Conservation (phyloP, 2,888 invertebrate genomes). For the Gastracanthus pulcherrimus region DNA sequence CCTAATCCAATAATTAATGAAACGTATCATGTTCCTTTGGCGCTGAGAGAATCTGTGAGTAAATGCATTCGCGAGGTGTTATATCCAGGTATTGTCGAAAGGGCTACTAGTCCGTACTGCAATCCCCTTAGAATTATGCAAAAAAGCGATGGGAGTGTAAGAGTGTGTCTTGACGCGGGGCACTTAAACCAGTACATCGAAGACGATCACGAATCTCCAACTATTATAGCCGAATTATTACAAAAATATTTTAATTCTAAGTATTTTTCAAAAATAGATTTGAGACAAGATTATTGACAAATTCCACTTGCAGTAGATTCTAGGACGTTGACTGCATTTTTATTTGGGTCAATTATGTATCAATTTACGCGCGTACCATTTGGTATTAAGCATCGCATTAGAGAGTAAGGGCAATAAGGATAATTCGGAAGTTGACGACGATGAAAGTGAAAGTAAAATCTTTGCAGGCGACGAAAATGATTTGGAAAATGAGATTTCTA, state of each 20-base stretch:
- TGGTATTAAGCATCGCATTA: not conserved
- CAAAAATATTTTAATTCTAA: not conserved
- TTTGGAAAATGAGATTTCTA: not conserved
- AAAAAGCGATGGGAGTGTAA: constrained; percentile 63
- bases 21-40: constrained; percentile 41
- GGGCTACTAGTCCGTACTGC: constrained; percentile 61
- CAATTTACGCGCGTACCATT: not conserved
- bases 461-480: too few species aligned
- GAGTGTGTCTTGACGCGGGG: constrained; percentile 66
- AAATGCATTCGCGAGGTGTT: constrained; percentile 62
- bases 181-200: not conserved
- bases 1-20: constrained; percentile 55
- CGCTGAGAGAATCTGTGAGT: too few species aligned
- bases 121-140: constrained; percentile 65
- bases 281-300: constrained; percentile 28
- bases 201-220: not conserved
- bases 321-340: not conserved
- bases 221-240: constrained; percentile 53
- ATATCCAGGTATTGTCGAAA: constrained; percentile 62
- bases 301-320: not conserved
- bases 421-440: not conserved
- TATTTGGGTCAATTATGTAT: not conserved
- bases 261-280: constrained; percentile 21
- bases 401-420: too few species aligned
- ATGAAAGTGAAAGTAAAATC: not conserved